phyloP scores from a whole-genome alignment of 2,113 vertebrate genomes.

The Cygnus atratus region DNA sequence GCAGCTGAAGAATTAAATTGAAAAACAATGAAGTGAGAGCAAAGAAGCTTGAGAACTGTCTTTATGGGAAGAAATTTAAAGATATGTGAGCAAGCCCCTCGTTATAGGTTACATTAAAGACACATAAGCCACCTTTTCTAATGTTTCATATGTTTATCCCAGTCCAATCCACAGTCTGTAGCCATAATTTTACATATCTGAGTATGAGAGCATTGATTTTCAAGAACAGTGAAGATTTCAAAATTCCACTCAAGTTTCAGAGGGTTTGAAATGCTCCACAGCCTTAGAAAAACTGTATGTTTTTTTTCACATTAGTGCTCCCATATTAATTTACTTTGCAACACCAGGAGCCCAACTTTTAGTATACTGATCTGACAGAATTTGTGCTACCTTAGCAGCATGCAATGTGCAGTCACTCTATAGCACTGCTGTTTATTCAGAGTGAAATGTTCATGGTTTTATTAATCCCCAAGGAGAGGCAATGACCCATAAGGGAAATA shows the following conservation, averaged over 20 bases:
- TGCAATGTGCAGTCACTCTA: background rate
- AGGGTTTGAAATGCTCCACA: background rate
- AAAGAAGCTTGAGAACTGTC: background rate
- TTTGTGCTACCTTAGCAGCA: background rate
- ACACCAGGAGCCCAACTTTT: background rate
- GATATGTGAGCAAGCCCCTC: background rate
- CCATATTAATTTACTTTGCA: background rate
- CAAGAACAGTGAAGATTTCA: background rate
- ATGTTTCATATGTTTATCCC: background rate
- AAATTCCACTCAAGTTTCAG: background rate
- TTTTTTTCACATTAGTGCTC: background rate
- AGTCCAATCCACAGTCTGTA: background rate
- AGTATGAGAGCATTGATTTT: background rate
- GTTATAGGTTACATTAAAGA: background rate
- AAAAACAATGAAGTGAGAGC: background rate
- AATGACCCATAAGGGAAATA: background rate
- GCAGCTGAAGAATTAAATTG: background rate
- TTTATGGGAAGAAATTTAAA: background rate
- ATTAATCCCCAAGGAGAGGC: background rate
- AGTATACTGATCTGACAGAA: background rate
- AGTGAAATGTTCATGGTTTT: background rate
- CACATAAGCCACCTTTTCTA: background rate
- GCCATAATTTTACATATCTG: background rate
- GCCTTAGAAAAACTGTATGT: background rate
- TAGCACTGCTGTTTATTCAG: background rate